Conservation (phyloP, 2,113 vertebrate species). For the Henicopernis longicauda region DNA sequence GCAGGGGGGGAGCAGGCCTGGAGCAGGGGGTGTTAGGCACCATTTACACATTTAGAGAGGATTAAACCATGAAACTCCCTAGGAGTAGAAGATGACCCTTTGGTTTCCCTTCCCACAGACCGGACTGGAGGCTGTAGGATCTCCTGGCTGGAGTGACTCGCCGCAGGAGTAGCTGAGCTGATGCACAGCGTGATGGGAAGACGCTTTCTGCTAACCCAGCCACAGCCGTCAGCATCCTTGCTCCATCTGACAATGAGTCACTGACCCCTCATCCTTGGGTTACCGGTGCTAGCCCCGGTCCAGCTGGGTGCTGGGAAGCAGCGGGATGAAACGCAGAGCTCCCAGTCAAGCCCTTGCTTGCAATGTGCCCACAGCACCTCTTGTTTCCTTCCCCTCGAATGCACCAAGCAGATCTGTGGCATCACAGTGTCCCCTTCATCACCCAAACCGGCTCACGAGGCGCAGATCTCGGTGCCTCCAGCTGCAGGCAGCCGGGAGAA, state of each 20-base stretch:
- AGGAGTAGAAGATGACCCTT: background rate
- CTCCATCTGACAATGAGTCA: background rate
- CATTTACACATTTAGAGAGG: background rate
- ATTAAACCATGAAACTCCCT: background rate
- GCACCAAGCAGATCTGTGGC: background rate
- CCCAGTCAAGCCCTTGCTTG: accelerated
- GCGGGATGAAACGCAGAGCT: background rate
- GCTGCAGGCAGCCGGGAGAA: background rate
- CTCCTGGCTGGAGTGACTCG: background rate
- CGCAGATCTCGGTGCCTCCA: background rate
- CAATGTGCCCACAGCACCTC: accelerated
- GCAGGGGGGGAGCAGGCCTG: background rate
- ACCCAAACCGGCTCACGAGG: background rate
- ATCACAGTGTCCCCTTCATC: accelerated
- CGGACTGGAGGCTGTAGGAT: background rate
- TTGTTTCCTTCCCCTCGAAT: background rate
- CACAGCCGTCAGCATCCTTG: background rate
- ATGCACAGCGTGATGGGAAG: background rate
- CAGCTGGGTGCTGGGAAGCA: background rate
- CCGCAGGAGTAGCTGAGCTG: background rate
- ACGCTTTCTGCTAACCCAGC: background rate
- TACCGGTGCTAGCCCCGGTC: background rate
- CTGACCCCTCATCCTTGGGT: background rate
- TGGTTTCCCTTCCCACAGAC: background rate
- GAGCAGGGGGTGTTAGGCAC: background rate